Percentiles rank a stretch among this genome's conserved stretches.
phyloP scores from a whole-genome alignment of 64 coral and sea anemone species.

The Actinia tenebrosa region DNA sequence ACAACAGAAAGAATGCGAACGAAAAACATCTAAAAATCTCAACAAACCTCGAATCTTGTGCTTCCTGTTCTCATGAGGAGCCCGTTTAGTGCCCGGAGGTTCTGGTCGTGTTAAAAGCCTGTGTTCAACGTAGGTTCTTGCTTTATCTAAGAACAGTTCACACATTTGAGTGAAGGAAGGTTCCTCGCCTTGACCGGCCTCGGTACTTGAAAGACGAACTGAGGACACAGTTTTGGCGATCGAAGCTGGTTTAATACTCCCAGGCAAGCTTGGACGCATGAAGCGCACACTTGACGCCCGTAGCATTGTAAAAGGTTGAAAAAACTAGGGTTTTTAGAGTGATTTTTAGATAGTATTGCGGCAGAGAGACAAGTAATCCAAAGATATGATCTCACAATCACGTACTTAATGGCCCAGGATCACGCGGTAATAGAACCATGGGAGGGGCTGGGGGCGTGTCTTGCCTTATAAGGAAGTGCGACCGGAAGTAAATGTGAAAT shows the following conservation, averaged over 20 bases:
- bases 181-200: conserved; percentile 27
- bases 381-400: neutral
- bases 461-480: neutral
- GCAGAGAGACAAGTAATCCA: neutral
- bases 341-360: neutral
- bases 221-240: conserved; percentile 23
- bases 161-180: conserved; percentile 87
- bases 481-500: neutral
- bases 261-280: neutral
- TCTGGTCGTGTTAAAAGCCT: conserved; percentile 81
- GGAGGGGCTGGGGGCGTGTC: conserved; percentile 19
- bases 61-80: conserved; percentile 67
- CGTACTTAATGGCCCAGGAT: conserved; percentile 6
- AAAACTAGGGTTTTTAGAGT: neutral
- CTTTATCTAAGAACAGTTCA: conserved; percentile 80
- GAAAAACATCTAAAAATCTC: neutral
- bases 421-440: neutral
- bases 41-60: conserved; percentile 68
- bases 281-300: neutral
- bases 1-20: neutral
- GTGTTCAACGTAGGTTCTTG: conserved; percentile 83
- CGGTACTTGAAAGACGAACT: conserved; percentile 24
- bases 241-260: neutral
- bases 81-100: conserved; percentile 61
- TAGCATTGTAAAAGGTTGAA: conserved; percentile 8